Evolutionary conservation across 2,888 invertebrate species (phyloP), one percentile per base, ranked within the genome.

Genomic region (Incurvaria masculella): DNA sequence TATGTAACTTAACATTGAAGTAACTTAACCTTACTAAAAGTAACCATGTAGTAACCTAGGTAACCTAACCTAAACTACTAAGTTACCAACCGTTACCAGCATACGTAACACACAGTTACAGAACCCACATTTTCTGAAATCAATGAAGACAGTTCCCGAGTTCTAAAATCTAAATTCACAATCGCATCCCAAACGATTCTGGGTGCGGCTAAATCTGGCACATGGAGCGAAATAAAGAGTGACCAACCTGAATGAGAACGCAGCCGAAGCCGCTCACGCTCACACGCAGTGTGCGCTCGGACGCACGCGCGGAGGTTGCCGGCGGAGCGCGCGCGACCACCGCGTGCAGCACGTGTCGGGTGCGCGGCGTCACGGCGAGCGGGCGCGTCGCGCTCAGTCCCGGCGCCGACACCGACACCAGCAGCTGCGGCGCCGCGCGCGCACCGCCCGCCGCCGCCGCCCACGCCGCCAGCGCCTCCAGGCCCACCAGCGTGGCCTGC

Each of bases 401-500:
- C 6, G 53, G 53, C 2, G 44, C 52, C 14, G 49, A 52, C 0
- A 66, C 65, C 1, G 64, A 65, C 8, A 81, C 64, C 1, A 62
- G 65, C 39, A 81, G 56, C 51, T 64, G 59, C 1, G 67, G 55
- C 0, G 61, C 56, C 0, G 58, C 26, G 0, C 57, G 47, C 0
- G 62, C 61, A n/a, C n/a, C n/a, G n/a, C n/a, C n/a, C 18, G 65
- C 63, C 1, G 59, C 53, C 0, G 66, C 55, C 0, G 69, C 69
- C 72, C 81, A 82, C n/a, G 69, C 63, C 1, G 74, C 64, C 4
- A 84, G 55, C 0, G 82, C 84, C 63, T 83, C 81, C 8, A 84
- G 61, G 1, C 80, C 84, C 45, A 84, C 72, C 21, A 83, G 63
- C 0, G 84, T 83, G 54, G 84, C 84, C 83, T 84, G 64, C 1